phyloP scores from a whole-genome alignment of 2,797 vertebrate species.

The Chaunax sp. region DNA sequence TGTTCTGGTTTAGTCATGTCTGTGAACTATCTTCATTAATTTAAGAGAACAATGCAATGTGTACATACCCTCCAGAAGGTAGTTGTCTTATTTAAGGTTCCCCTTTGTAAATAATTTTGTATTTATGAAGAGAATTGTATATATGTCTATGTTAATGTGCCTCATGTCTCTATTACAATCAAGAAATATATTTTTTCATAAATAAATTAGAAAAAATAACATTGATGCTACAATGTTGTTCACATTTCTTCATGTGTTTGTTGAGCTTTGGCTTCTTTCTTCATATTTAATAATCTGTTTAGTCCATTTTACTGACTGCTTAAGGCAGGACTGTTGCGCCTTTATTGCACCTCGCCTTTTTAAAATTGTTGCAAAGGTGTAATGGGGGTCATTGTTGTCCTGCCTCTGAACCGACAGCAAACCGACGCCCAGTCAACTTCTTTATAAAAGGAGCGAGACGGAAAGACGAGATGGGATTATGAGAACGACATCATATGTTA shows the following conservation, averaged over 20 bases:
- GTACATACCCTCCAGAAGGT: conserved; percentile 74
- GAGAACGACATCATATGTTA: too few relatives aligned
- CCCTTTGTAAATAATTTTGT: conserved; percentile 81
- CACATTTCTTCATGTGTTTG: not conserved
- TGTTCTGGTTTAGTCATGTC: conserved; percentile 56
- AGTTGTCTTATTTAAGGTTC: conserved; percentile 82
- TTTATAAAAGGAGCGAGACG: too few relatives aligned
- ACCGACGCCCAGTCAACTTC: too few relatives aligned
- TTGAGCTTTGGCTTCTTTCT: too few relatives aligned
- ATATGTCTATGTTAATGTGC: conserved; percentile 78
- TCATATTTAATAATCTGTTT: too few relatives aligned
- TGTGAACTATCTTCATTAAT: conserved; percentile 73
- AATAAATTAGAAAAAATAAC: conserved; percentile 79
- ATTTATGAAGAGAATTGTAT: conserved; percentile 87
- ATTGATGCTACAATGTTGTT: conserved; percentile 17
- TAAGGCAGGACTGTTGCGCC: too few relatives aligned
- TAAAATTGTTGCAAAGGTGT: too few relatives aligned
- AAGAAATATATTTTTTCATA: conserved; percentile 85
- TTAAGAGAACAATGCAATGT: conserved; percentile 85
- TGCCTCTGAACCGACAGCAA: too few relatives aligned
- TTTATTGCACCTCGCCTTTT: too few relatives aligned
- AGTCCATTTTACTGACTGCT: too few relatives aligned
- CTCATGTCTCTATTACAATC: conserved; percentile 70
- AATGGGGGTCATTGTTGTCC: too few relatives aligned
- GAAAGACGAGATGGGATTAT: too few relatives aligned